Percentiles rank a stretch among this genome's conserved stretches.
phyloP scores from a whole-genome alignment of 2,888 invertebrate genomes.

The Drosophila peninsularis region DNA sequence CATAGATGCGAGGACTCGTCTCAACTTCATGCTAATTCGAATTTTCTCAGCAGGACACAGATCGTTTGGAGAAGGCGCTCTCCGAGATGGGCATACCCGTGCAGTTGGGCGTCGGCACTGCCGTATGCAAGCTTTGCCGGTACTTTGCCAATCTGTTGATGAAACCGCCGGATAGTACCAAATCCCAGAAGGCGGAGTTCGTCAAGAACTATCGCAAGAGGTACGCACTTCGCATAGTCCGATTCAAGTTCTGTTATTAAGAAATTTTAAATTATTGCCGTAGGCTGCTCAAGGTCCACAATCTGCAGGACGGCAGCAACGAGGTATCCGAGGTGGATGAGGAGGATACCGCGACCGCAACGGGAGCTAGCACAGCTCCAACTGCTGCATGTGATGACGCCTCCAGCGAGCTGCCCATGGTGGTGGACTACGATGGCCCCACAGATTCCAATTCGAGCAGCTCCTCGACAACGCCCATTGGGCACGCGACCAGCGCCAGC shows the following conservation, averaged over 20 bases:
- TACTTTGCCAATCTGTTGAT: conserved; percentile 90
- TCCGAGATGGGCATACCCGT: conserved; percentile 89
- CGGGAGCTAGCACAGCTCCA: conserved; percentile 14
- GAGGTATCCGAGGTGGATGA: conserved; percentile 82
- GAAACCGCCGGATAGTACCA: conserved; percentile 86
- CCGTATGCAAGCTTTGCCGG: conserved; percentile 92
- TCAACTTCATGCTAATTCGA: background rate
- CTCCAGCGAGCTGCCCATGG: conserved; percentile 68
- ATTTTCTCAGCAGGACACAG: conserved; percentile 86
- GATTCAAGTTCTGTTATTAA: too few species aligned
- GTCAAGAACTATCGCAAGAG: conserved; percentile 87
- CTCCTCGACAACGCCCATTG: conserved; percentile 67
- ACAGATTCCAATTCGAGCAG: conserved; percentile 72
- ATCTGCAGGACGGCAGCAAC: conserved; percentile 86
- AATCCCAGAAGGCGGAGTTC: conserved; percentile 84
- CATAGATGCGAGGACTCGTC: background rate
- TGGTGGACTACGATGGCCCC: conserved; percentile 83
- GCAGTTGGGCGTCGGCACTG: conserved; percentile 88
- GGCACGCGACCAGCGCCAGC: conserved; percentile 28
- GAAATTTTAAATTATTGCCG: background rate
- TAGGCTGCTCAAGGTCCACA: conserved; percentile 91
- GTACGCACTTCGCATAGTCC: conserved; percentile 82
- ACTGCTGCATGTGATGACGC: conserved; percentile 56
- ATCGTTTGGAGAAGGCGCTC: conserved; percentile 86
- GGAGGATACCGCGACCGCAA: conserved; percentile 55